Conservation (phyloP, 2,113 vertebrate species). For the Spermophilus dauricus region DNA sequence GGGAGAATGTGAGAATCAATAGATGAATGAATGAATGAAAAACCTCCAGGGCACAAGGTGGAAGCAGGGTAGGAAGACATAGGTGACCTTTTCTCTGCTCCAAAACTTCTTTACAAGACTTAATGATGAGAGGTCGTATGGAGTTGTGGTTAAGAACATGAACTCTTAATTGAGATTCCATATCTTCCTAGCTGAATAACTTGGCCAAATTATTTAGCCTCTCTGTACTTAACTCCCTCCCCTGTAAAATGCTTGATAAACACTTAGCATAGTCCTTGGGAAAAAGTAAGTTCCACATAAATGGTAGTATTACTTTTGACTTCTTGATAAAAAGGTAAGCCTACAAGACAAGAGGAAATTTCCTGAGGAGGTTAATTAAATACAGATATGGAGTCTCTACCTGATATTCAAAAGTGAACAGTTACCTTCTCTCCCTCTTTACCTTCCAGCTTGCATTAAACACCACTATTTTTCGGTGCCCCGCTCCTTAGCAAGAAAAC, state of each 20-base stretch:
- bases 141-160: background rate
- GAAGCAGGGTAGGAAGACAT: background rate
- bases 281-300: background rate
- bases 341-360: background rate
- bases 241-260: background rate
- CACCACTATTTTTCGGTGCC: background rate
- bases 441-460: background rate
- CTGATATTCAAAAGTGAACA: background rate
- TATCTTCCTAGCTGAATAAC: background rate
- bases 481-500: no score
- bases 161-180: background rate
- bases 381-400: background rate
- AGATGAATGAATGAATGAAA: background rate
- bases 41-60: no score
- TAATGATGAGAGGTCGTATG: background rate
- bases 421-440: background rate
- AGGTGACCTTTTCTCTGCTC: background rate
- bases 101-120: background rate
- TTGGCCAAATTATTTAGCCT: background rate
- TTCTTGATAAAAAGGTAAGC: background rate
- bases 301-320: conserved; percentile 31
- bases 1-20: background rate
- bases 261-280: background rate
- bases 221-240: background rate
- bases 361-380: background rate